Percentiles rank a stretch among this genome's conserved stretches.
Conservation (phyloP, 1,140 invertebrate species). For the Drosophila sp. region DNA sequence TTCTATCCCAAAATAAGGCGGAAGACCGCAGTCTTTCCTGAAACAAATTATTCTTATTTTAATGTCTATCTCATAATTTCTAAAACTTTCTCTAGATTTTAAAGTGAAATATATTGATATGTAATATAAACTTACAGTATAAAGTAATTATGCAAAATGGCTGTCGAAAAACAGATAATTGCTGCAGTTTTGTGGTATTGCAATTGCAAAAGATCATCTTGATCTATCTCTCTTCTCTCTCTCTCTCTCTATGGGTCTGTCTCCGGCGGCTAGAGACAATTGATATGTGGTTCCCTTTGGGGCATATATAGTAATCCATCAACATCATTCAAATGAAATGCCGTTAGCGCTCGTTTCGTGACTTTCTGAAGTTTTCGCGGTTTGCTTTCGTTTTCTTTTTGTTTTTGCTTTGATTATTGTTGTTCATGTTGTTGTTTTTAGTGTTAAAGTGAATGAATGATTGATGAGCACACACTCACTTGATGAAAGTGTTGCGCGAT, state of each 20-base stretch:
- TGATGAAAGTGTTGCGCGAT: constrained; percentile 49
- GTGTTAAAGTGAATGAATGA: constrained; percentile 19
- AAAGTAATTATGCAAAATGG: not conserved
- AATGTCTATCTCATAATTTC: not conserved
- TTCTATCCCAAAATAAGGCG: too few relatives aligned
- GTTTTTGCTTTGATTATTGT: not conserved
- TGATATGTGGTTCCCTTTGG: constrained; percentile 26
- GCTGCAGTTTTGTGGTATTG: not conserved
- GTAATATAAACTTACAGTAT: not conserved
- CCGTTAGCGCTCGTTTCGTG: constrained; percentile 38
- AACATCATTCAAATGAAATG: constrained; percentile 12
- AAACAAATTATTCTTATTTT: too few relatives aligned
- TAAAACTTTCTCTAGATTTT: constrained; percentile 1
- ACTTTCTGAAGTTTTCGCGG: constrained; percentile 39
- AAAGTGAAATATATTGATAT: constrained; percentile 3
- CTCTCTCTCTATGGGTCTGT: not conserved
- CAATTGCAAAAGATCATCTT: not conserved
- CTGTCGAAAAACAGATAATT: not conserved
- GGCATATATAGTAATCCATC: constrained; percentile 8
- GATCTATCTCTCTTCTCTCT: not conserved
- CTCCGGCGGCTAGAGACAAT: not conserved
- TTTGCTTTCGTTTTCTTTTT: constrained; percentile 31
- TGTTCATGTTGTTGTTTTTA: constrained; percentile 17
- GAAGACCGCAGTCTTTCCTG: too few relatives aligned
- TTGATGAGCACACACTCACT: constrained; percentile 48